Base-by-base conservation (phyloP, 92 coral and sea anemone species). In the Bergia sp. region DNA sequence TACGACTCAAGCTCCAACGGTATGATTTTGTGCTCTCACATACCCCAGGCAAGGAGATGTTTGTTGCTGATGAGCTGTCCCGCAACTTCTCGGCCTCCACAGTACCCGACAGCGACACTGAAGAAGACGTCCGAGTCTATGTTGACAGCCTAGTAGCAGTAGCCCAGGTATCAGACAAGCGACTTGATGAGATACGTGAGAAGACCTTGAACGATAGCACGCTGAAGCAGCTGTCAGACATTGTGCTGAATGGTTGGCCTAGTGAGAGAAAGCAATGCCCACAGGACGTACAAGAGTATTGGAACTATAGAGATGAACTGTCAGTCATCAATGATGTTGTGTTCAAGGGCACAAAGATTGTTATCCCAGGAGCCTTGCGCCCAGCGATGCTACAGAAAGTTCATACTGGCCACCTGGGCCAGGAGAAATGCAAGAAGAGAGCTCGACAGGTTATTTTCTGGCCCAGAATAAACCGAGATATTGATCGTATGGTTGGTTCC, bases 241-340 rank as follows among this genome's bases (percentile, higher is more conserved):
- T 64, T 5, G 44, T 82, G 8, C 57, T 82, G 50, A 82, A 49
- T 82, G 86, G 86, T 11, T 82, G 86, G 75, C 86, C 86, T 2
- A 53, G 40, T 39, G 77, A 88, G 79, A 88, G 83, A 76, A 15
- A 74, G 77, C 21, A 77, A 88, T 82, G 50, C 23, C 76, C 82
- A 41, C 41, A 38, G 36, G 55, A 76, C 18, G 65, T 76, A 88
- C 73, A 73, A 44, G 86, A 82, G 4, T 88, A 88, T 44, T 80
- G 84, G 82, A 88, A 88, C 57, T 88, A 79, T 13, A 75, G 86
- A 6, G 86, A 88, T 64, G 90, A 88, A 74, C 76, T 88, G 38
- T 88, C 90, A 18, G 86, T 88, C 13, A 82, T 44, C 37, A 84
- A 76, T 45, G 82, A 42, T 21, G 42, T 86, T 23, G 43, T 86